Conservation (phyloP, 2,888 invertebrate species). For the Macrophya annulata region DNA sequence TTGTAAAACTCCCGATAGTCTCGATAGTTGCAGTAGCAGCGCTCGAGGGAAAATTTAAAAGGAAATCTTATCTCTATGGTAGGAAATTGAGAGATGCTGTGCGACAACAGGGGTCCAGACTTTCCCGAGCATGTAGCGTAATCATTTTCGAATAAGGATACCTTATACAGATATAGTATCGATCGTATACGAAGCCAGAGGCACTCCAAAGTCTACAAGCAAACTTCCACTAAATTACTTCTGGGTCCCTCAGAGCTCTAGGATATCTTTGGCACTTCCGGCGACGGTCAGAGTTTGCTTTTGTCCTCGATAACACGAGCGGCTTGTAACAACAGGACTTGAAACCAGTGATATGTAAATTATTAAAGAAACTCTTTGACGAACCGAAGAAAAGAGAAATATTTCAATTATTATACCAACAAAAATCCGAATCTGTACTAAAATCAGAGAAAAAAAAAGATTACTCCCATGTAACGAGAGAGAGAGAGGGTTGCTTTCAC, state of each 20-base stretch:
- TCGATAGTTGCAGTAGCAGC: background rate
- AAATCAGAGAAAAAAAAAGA: background rate
- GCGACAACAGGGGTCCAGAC: constrained; percentile 34
- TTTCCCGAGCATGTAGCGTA: constrained; percentile 30
- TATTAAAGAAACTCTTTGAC: background rate
- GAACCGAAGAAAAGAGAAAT: background rate
- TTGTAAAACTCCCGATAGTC: constrained; percentile 19
- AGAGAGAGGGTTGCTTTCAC: background rate
- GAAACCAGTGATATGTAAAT: background rate
- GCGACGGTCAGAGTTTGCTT: constrained; percentile 21
- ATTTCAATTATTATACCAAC: too few relatives aligned
- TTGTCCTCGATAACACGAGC: constrained; percentile 2
- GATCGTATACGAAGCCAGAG: constrained; percentile 29
- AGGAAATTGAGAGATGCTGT: constrained; percentile 42
- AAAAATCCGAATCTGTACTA: background rate
- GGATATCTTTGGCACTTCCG: constrained; percentile 47
- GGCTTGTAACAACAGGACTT: background rate
- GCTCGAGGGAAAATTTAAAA: constrained; percentile 15
- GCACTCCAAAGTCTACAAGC: constrained; percentile 44
- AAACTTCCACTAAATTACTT: constrained; percentile 44
- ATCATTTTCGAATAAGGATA: constrained; percentile 44
- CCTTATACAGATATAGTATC: constrained; percentile 9
- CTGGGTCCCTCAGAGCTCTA: background rate
- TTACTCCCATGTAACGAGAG: background rate
- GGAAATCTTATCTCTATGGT: constrained; percentile 32